Evolutionary conservation across 2,113 vertebrate genomes (phyloP), one percentile per base, ranked within the genome.

Genomic region (Tringa solitaria): DNA sequence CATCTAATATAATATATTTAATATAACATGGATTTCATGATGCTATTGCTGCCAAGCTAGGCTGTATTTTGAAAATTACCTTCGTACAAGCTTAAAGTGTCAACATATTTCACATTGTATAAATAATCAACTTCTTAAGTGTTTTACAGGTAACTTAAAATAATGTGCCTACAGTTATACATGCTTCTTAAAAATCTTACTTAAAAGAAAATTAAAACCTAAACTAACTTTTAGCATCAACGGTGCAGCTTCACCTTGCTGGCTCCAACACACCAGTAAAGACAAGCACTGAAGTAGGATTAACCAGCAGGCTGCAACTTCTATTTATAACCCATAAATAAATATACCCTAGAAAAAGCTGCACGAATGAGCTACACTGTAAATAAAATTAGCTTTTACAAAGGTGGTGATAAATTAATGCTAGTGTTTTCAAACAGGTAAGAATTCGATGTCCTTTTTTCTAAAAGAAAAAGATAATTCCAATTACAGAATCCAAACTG

Each of bases 341-440:
- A 48, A 59, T 46, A 65, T 14, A 46, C 3, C 14, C 8, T 2
- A 6, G 56, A 53, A 72, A 70, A 72, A 72, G 33, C 64, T 59
- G n/a, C 0, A 0, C 4, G 16, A 26, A 30, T n/a, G 72, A 91
- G 41, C 18, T 48, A 97, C 59, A 75, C 33, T 78, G 78, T 80
- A 96, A 95, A 93, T 81, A 96, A 97, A 95, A 96, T 79, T 65
- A 96, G 68, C 77, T 96, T 97, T 93, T 75, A 97, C 37, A 94
- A 94, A 92, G 15, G 28, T 46, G 20, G 45, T 20, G 32, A 24
- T 37, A 91, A 93, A 93, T 90, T 90, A 95, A 48, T 33, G 72
- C 68, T 76, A 51, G 12, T 79, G 81, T 73, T 95, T 88, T 94
- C 87, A 78, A 96, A 93, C 68, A 72, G 63, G 26, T 30, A 74